phyloP scores from a whole-genome alignment of 2,113 vertebrate species.

The Calidris pugnax region DNA sequence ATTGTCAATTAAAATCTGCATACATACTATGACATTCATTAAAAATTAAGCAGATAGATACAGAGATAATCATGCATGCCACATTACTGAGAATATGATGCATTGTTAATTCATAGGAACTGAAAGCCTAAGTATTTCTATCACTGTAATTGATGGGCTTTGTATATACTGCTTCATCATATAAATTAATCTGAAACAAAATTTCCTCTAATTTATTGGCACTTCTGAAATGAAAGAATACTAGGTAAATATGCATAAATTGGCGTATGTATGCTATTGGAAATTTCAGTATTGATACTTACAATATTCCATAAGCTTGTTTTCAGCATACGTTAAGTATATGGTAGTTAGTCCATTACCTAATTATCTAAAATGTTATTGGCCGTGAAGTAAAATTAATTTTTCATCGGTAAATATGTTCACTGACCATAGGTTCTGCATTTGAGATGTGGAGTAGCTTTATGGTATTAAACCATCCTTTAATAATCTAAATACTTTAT shows the following conservation, averaged over 20 bases:
- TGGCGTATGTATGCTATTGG: background rate
- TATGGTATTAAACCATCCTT: background rate
- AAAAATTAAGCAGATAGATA: conserved; percentile 64
- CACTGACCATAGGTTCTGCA: background rate
- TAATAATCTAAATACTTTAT: background rate
- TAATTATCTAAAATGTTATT: background rate
- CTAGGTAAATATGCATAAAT: background rate
- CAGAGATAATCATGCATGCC: conserved; percentile 46
- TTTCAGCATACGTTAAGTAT: background rate
- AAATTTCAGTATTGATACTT: background rate
- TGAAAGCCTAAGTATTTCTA: conserved; percentile 65
- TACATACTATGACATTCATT: conserved; percentile 46
- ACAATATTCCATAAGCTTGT: background rate
- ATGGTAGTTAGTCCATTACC: background rate
- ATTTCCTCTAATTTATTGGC: conserved; percentile 21
- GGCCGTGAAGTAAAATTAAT: background rate
- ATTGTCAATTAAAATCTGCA: conserved; percentile 61
- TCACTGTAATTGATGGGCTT: conserved; percentile 54
- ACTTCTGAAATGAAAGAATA: conserved; percentile 5
- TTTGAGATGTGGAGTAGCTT: background rate
- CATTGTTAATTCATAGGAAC: conserved; percentile 62
- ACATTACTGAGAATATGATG: conserved; percentile 4
- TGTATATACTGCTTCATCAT: conserved; percentile 12
- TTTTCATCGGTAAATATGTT: background rate
- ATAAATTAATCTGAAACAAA: conserved; percentile 46